These are phyloP conservation scores for Nymphicus hollandicus DNA, from an alignment of 2,113 vertebrate species.

Conservation along the genomic window DNA sequence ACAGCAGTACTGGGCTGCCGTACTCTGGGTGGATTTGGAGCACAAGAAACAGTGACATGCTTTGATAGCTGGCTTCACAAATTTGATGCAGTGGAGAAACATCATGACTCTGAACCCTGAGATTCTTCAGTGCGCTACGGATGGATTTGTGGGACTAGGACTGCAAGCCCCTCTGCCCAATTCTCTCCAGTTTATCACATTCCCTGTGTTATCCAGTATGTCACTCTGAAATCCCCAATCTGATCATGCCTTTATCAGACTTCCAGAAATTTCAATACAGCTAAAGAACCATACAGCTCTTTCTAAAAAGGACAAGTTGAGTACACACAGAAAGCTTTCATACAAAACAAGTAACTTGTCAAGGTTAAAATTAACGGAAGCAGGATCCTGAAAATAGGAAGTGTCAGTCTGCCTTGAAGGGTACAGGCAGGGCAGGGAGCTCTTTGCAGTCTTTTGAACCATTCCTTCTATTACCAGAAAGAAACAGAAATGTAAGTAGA, in stretches of 20 bases:
- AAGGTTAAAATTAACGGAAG: background rate
- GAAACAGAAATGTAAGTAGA: background rate
- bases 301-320: background rate
- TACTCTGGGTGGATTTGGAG: background rate
- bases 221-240: background rate
- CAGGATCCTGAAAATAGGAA: background rate
- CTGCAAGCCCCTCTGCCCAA: background rate
- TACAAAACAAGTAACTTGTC: background rate
- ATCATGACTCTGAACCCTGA: background rate
- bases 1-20: background rate
- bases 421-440: background rate
- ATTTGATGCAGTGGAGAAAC: background rate
- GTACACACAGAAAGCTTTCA: background rate
- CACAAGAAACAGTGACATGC: accelerated
- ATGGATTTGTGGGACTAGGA: background rate
- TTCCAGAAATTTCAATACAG: background rate
- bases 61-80: background rate
- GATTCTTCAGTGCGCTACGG: background rate
- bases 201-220: background rate
- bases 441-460: background rate
- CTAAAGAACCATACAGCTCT: background rate
- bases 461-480: background rate
- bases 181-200: background rate
- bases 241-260: background rate
- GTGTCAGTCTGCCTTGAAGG: background rate